A percentile compares a stretch with the other conserved stretches of the same genome.
phyloP scores from a whole-genome alignment of 2,888 invertebrate species.

The Unio delphinus region DNA sequence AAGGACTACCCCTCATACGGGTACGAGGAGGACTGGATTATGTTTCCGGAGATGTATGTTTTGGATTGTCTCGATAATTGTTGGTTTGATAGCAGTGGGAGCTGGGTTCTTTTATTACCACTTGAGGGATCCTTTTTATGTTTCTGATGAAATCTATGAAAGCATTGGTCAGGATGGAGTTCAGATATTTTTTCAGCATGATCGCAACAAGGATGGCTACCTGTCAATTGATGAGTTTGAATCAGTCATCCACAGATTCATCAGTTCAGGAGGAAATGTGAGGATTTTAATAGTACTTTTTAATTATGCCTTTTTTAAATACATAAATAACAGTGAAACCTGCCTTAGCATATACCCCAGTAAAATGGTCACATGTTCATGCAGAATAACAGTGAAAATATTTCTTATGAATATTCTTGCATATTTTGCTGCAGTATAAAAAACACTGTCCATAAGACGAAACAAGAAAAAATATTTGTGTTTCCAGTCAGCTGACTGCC shows the following conservation, averaged over 20 bases:
- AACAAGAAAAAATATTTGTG: too few species aligned
- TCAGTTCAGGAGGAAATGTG: constrained; percentile 39
- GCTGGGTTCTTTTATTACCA: constrained; percentile 14
- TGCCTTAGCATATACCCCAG: too few species aligned
- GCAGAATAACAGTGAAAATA: too few species aligned
- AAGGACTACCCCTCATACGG: background rate
- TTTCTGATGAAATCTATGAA: constrained; percentile 26
- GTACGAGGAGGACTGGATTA: background rate
- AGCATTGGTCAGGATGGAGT: constrained; percentile 52
- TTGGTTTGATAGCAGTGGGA: constrained; percentile 14
- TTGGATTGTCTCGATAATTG: constrained; percentile 22
- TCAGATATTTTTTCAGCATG: constrained; percentile 55
- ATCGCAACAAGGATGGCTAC: constrained; percentile 58
- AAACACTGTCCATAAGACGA: too few species aligned
- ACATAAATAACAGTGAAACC: too few species aligned
- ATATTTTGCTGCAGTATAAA: too few species aligned
- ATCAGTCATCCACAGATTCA: constrained; percentile 51
- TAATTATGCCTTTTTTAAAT: too few species aligned
- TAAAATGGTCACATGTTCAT: too few species aligned
- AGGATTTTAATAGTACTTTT: background rate
- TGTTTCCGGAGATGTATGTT: constrained; percentile 25
- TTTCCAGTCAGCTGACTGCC: too few species aligned
- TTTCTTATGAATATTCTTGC: too few species aligned
- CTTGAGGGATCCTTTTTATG: constrained; percentile 2
- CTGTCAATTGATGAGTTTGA: constrained; percentile 63